Conservation (phyloP, 1,140 invertebrate genomes). For the Drosophila neocordata region DNA sequence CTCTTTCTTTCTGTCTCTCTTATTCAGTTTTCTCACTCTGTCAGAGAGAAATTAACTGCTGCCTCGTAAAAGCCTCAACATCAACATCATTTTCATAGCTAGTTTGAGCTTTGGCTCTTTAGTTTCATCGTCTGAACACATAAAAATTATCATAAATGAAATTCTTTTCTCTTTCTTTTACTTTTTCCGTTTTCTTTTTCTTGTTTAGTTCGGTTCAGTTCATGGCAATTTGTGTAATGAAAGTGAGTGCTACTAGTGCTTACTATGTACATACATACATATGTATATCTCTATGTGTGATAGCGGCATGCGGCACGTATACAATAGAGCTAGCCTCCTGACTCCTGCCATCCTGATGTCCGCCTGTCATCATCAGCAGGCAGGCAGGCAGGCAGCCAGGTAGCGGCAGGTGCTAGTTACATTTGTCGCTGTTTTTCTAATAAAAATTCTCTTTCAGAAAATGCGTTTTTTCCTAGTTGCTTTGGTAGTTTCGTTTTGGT, state of each 20-base stretch:
- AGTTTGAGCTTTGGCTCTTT: conserved; percentile 18
- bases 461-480: no score
- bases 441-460: neutral
- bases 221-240: conserved; percentile 65
- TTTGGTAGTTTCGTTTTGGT: conserved; percentile 14
- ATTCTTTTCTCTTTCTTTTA: conserved; percentile 10
- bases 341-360: neutral
- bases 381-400: no score
- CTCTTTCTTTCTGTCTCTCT: conserved; percentile 1
- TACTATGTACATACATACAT: neutral
- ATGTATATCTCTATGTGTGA: no score
- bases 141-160: conserved; percentile 63
- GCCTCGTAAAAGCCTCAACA: conserved; percentile 52
- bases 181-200: conserved; percentile 14
- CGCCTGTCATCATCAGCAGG: neutral
- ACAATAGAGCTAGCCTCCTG: neutral
- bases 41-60: conserved; percentile 58
- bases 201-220: conserved; percentile 5
- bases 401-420: neutral
- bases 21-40: conserved; percentile 11
- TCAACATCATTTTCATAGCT: neutral
- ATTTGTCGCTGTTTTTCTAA: neutral
- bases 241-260: conserved; percentile 34
- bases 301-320: neutral
- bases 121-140: conserved; percentile 22